Evolutionary conservation across 2,113 vertebrate species (phyloP), one percentile per base, ranked within the genome.

Genomic region (Eulemur rufifrons): DNA sequence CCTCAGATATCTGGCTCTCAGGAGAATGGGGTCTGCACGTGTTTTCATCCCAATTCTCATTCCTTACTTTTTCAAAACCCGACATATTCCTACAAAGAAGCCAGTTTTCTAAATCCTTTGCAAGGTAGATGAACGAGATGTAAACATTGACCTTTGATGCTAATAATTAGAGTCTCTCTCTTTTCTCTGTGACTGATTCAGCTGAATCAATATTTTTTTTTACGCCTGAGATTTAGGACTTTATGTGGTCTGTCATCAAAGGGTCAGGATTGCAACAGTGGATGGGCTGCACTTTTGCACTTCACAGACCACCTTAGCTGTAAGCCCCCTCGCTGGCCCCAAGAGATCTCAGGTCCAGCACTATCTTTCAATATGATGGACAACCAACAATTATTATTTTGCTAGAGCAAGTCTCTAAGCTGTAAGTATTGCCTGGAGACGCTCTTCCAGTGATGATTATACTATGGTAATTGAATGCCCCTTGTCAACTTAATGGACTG

Each of bases 401-500:
- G 68, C 42, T 56, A 17, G 76, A 68, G 63, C 63, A 47, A 89
- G 87, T 88, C 63, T 78, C 66, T 63, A 7, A 83, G 94, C 64
- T 69, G 13, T 77, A 42, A 54, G 93, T 34, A 47, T 78, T 77
- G 78, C 83, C 90, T 32, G 5, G 56, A 89, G 74, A 82, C 10
- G 9, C 27, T 91, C 77, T 69, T 37, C 78, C 42, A 4, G 47
- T 0, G 34, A 34, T 37, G 81, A 81, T 88, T 71, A 64, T 14
- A 47, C 82, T 81, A 80, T 42, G 23, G 86, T 94, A 88, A 96
- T 89, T 78, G 96, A 88, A 69, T 73, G n/a, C 59, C 69, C 54
- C 73, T 87, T 92, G 81, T 97, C 91, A 85, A 68, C 81, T 47
- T 94, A 94, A 97, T 77, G 77, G 91, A 81, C 89, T 73, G 59